A percentile compares a stretch with the other conserved stretches of the same genome.
phyloP scores from a whole-genome alignment of 2,113 vertebrate species.

The Centropus unirufus region DNA sequence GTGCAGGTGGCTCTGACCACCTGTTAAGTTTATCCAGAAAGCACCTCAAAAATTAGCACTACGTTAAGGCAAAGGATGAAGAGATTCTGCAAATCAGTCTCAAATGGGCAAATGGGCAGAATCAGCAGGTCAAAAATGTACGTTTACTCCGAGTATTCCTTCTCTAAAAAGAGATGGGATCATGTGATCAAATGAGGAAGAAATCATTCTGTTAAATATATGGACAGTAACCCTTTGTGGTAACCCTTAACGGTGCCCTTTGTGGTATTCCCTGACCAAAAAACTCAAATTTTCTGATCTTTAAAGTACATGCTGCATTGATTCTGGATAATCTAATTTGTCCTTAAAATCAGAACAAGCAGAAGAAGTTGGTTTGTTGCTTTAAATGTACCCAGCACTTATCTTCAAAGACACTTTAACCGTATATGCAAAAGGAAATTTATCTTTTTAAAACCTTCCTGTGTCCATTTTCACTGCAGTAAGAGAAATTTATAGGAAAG shows the following conservation, averaged over 20 bases:
- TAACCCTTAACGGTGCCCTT: background rate
- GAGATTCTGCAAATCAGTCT: background rate
- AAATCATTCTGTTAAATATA: background rate
- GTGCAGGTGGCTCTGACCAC: background rate
- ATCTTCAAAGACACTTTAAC: background rate
- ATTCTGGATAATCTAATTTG: background rate
- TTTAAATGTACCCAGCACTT: background rate
- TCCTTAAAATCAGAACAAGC: background rate
- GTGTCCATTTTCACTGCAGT: constrained; percentile 7
- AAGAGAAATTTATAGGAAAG: background rate
- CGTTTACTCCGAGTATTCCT: background rate
- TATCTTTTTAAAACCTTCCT: background rate
- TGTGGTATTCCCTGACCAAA: background rate
- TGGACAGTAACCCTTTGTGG: background rate
- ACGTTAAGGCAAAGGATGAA: background rate
- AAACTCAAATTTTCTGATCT: background rate
- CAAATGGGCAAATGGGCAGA: background rate
- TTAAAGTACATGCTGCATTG: background rate
- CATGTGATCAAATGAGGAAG: background rate
- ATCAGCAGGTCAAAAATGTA: background rate
- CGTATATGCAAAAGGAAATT: background rate
- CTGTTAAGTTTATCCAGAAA: background rate
- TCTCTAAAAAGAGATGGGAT: background rate
- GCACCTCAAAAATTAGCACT: background rate
- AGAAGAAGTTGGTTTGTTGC: background rate